phyloP scores from a whole-genome alignment of 1,140 invertebrate genomes.

The Antheraea pernyi region DNA sequence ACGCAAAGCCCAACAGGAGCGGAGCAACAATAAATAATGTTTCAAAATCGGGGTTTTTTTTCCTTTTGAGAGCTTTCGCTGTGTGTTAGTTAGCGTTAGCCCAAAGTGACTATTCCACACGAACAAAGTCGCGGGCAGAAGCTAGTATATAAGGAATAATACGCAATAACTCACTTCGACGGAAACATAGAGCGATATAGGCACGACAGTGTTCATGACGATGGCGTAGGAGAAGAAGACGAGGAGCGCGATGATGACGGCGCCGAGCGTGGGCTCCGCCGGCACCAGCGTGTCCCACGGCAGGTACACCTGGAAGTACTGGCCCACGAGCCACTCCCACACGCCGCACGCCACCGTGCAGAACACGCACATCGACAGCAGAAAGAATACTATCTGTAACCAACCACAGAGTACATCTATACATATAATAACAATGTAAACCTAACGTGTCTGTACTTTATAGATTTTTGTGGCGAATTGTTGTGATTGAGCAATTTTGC shows the following conservation, averaged over 20 bases:
- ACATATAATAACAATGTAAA: too few relatives aligned
- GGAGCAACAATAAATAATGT: too few relatives aligned
- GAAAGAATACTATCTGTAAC: conserved; percentile 97
- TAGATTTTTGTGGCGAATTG: too few relatives aligned
- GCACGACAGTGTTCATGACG: conserved; percentile 99
- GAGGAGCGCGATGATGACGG: conserved; percentile 95
- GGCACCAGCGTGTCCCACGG: conserved; percentile 97
- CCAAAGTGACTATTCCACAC: too few relatives aligned
- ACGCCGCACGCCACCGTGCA: conserved; percentile 98
- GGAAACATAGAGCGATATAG: conserved; percentile 98
- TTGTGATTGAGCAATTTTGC: too few relatives aligned
- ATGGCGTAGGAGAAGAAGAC: conserved; percentile 99
- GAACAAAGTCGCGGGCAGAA: too few relatives aligned
- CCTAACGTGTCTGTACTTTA: too few relatives aligned
- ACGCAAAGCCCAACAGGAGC: too few relatives aligned
- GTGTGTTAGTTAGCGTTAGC: too few relatives aligned
- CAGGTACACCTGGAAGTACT: conserved; percentile 94
- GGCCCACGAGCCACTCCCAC: conserved; percentile 96
- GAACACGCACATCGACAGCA: conserved; percentile 98
- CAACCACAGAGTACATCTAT: neutral
- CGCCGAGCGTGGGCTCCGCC: conserved; percentile 87
- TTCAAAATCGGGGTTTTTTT: too few relatives aligned
- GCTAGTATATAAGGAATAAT: too few relatives aligned
- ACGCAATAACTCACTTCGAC: conserved; percentile 87
- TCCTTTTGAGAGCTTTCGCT: too few relatives aligned